A percentile compares a stretch with the other conserved stretches of the same genome.
Evolutionary conservation across 2,113 vertebrate species (phyloP).

Genomic region (Colinus virginianus): DNA sequence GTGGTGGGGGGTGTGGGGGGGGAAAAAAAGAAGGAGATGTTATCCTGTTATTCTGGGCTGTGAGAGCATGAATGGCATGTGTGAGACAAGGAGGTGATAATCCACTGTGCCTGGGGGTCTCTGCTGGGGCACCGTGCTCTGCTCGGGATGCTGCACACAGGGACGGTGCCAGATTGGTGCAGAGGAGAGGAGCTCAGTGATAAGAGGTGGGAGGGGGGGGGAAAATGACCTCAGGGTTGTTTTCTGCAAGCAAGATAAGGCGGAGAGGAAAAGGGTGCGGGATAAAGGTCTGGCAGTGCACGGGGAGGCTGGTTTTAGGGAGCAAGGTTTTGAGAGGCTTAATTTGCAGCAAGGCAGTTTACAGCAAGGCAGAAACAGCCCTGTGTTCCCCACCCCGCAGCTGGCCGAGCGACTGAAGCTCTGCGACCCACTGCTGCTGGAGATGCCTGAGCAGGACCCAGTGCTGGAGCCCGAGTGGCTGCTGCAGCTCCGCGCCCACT

Average conservation of each 20-base stretch:
- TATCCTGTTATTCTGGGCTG: not conserved
- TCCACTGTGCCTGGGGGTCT: not conserved
- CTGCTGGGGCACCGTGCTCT: not conserved
- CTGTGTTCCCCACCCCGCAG: slow-evolving; percentile 60
- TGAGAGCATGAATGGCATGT: not conserved
- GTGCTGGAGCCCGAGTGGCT: slow-evolving; percentile 85
- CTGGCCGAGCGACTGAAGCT: slow-evolving; percentile 86
- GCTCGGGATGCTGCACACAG: not conserved
- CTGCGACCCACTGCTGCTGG: slow-evolving; percentile 81
- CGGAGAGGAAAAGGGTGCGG: not conserved
- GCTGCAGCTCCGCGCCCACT: slow-evolving; percentile 69
- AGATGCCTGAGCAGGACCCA: slow-evolving; percentile 51
- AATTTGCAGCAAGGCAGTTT: slow-evolving; percentile 34
- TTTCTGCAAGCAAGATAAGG: slow-evolving; percentile 24
- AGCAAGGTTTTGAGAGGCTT: slow-evolving; percentile 6
- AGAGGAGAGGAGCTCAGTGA: not conserved
- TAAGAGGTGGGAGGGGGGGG: not conserved
- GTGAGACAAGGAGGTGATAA: slow-evolving; percentile 35
- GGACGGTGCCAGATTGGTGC: not conserved
- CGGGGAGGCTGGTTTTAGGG: not conserved
- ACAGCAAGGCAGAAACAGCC: not conserved
- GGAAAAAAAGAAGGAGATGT: not conserved
- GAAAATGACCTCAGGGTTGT: not conserved
- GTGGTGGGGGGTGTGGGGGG: too few relatives aligned
- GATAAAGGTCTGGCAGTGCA: not conserved